Base-by-base conservation (phyloP, 1,140 invertebrate genomes). In the Lysiphlebus fabarum region DNA sequence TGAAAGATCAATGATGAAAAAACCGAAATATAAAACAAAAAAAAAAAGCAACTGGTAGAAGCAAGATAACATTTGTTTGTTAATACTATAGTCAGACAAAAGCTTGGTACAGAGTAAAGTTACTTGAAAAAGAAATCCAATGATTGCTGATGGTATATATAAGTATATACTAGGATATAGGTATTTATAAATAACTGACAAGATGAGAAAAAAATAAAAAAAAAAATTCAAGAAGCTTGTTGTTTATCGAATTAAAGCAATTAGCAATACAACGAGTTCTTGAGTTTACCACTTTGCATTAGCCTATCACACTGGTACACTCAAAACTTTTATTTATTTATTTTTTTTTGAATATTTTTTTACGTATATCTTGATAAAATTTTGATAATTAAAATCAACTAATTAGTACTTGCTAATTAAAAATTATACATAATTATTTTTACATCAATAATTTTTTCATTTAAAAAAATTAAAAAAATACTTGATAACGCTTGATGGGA, bases 241-340 rank as follows among this genome's bases (percentile, higher is more conserved):
- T 71, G 64, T 72, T 73, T 68, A 70, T 72, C 66, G 70, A 74
- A 74, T 72, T 70, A 73, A 71, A 67, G 68, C 69, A 74, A 74
- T 74, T 74, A 74, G 70, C 67, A 64, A 64, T 71, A 71, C 70
- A 70, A 70, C 65, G 66, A 60, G 68, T 67, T 49, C 54, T 58
- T 51, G 59, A 64, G 50, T 58, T 61, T 64, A 58, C 65, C 64
- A 68, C 68, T 67, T 64, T 4, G 17, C 17, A 67, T 62, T 64
- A 62, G 64, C 62, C 67, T 73, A 72, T 72, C 70, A 61, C 58
- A 14, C 56, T 59, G 26, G 68, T 67, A 71, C 67, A 71, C 66
- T 69, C 70, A 67, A 70, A 72, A 72, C 67, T 66, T 72, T 69
- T 72, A 70, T 26, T 26, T n/a, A n/a, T n/a, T n/a, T n/a, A n/a